Percentiles rank a stretch among this genome's conserved stretches.
phyloP scores from a whole-genome alignment of 2,113 vertebrate genomes.

The Nematolebias whitei region DNA sequence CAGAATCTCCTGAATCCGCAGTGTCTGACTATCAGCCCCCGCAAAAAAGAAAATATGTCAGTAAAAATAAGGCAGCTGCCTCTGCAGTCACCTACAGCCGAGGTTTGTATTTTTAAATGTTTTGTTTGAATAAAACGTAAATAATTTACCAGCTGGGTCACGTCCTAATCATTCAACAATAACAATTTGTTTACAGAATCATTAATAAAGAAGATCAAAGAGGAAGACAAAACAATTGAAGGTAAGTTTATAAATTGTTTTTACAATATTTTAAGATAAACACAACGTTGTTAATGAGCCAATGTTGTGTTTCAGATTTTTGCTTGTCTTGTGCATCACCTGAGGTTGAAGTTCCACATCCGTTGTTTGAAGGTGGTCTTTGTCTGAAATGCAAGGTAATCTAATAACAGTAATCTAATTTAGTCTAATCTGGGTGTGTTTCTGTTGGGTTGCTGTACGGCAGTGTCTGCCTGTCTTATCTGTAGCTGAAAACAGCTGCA shows the following conservation, averaged over 20 bases:
- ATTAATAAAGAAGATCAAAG: conserved; percentile 78
- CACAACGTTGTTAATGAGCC: not conserved
- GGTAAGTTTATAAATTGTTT: conserved; percentile 67
- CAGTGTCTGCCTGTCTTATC: conserved; percentile 15
- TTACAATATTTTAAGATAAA: not conserved
- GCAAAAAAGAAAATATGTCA: conserved; percentile 74
- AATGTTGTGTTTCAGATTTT: conserved; percentile 78
- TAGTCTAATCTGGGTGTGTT: too few relatives aligned
- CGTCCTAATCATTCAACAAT: not conserved
- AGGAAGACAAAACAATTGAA: conserved; percentile 82
- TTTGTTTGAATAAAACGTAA: not conserved
- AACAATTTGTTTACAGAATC: conserved; percentile 74
- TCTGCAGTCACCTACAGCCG: conserved; percentile 24
- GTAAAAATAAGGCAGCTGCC: conserved; percentile 47
- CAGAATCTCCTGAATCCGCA: conserved; percentile 39
- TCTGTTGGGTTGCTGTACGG: too few relatives aligned
- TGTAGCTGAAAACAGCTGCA: conserved; percentile 19
- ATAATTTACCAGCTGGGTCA: not conserved
- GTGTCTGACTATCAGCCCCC: conserved; percentile 76
- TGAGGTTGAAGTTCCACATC: conserved; percentile 83
- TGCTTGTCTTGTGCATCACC: conserved; percentile 88
- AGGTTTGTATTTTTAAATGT: conserved; percentile 52
- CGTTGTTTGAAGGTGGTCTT: conserved; percentile 91
- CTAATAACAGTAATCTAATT: not conserved
- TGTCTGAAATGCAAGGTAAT: conserved; percentile 88